phyloP scores from a whole-genome alignment of 2,888 invertebrate species.

The Ochropleura leucogaster region DNA sequence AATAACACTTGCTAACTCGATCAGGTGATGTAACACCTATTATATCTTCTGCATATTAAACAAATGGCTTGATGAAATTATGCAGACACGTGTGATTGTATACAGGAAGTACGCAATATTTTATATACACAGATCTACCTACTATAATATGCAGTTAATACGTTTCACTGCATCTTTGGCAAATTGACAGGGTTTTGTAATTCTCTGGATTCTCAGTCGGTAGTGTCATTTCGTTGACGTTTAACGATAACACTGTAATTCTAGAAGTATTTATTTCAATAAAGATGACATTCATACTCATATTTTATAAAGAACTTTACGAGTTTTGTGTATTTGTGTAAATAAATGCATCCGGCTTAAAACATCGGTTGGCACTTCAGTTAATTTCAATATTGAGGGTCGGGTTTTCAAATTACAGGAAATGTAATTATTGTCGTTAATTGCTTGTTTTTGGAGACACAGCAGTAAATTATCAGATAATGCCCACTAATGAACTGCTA shows the following conservation, averaged over 20 bases:
- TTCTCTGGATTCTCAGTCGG: conserved; percentile 62
- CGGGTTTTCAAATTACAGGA: conserved; percentile 8
- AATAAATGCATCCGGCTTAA: conserved; percentile 28
- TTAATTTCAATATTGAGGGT: conserved; percentile 11
- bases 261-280: conserved; percentile 37
- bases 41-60: conserved; percentile 47
- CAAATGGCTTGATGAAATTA: conserved; percentile 37
- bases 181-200: conserved; percentile 64
- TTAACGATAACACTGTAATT: conserved; percentile 38
- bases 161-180: conserved; percentile 62
- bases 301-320: conserved; percentile 10
- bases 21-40: conserved; percentile 48
- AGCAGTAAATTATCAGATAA: background rate
- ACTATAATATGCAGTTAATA: conserved; percentile 14
- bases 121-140: conserved; percentile 16
- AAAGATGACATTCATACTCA: conserved; percentile 5
- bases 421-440: background rate
- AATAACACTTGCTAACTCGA: conserved; percentile 36
- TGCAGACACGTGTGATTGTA: conserved; percentile 54
- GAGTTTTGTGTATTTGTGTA: conserved; percentile 23
- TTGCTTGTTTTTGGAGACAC: background rate
- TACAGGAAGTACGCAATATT: conserved; percentile 54
- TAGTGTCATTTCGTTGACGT: conserved; percentile 62
- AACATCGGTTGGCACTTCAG: conserved; percentile 10
- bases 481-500: conserved; percentile 1